phyloP scores from a whole-genome alignment of 2,797 vertebrate genomes.

The Cossypha heuglini region DNA sequence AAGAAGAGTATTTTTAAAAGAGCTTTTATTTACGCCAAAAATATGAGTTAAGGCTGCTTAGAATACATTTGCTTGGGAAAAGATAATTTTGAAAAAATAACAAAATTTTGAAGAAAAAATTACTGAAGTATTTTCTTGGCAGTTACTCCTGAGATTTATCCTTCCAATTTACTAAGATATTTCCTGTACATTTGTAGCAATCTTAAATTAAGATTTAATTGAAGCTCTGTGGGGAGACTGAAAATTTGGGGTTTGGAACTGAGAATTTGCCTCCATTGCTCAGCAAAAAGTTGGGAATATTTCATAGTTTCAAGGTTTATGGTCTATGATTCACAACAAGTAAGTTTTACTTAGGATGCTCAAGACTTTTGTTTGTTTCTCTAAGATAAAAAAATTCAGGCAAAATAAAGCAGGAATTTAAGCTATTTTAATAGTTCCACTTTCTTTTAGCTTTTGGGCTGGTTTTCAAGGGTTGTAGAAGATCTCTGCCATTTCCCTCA shows the following conservation, averaged over 20 bases:
- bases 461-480: neutral
- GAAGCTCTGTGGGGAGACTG: neutral
- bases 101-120: too few species aligned
- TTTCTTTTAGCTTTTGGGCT: neutral
- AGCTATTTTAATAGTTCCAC: neutral
- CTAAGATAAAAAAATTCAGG: neutral
- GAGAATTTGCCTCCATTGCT: neutral
- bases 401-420: neutral
- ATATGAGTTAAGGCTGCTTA: neutral
- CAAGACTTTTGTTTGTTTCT: neutral
- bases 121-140: neutral
- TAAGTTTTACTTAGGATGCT: neutral
- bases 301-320: neutral
- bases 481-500: neutral
- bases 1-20: neutral
- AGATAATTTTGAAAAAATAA: neutral
- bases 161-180: neutral
- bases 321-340: neutral
- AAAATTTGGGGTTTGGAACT: neutral
- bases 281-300: neutral
- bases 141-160: neutral
- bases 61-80: neutral
- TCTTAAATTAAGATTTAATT: neutral
- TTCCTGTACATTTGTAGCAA: neutral
- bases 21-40: neutral